Evolutionary conservation across 1,140 invertebrate species (phyloP).

Genomic region (Drosophila grimshawi): DNA sequence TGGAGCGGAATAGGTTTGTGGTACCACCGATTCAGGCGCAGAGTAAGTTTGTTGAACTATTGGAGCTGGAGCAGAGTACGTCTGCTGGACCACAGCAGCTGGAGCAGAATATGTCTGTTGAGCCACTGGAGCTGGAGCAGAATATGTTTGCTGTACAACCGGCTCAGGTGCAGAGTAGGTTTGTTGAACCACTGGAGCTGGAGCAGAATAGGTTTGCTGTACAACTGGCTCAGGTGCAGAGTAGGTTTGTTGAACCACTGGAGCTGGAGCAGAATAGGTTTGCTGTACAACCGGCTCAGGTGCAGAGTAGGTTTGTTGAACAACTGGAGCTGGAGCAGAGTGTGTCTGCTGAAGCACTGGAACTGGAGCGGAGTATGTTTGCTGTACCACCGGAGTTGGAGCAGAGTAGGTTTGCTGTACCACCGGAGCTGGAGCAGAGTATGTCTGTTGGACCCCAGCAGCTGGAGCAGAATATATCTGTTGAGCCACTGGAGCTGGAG

Average conservation of each 20-base stretch:
- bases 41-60: slow-evolving; percentile 27
- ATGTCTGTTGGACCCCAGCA: slow-evolving; percentile 32
- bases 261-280: slow-evolving; percentile 4
- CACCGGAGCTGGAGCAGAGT: slow-evolving; percentile 39
- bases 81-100: slow-evolving; percentile 2
- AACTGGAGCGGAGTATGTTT: slow-evolving; percentile 23
- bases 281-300: slow-evolving; percentile 33
- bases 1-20: slow-evolving; percentile 38
- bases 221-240: slow-evolving; percentile 28
- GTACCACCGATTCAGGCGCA: slow-evolving; percentile 43
- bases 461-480: slow-evolving; percentile 37
- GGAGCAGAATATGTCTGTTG: slow-evolving; percentile 35
- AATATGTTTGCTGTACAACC: slow-evolving; percentile 27
- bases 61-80: slow-evolving; percentile 30
- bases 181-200: slow-evolving; percentile 29
- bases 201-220: slow-evolving; percentile 17
- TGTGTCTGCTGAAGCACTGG: slow-evolving; percentile 34
- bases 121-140: slow-evolving; percentile 21
- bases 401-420: slow-evolving; percentile 24
- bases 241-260: slow-evolving; percentile 32
- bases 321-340: slow-evolving; percentile 21
- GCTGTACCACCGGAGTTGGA: slow-evolving; percentile 27
- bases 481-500: slow-evolving; percentile 33
- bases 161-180: slow-evolving; percentile 29
- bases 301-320: slow-evolving; percentile 34